A percentile compares a stretch with the other conserved stretches of the same genome.
Conservation (phyloP, 2,888 invertebrate species). For the Cheilosia grossa region DNA sequence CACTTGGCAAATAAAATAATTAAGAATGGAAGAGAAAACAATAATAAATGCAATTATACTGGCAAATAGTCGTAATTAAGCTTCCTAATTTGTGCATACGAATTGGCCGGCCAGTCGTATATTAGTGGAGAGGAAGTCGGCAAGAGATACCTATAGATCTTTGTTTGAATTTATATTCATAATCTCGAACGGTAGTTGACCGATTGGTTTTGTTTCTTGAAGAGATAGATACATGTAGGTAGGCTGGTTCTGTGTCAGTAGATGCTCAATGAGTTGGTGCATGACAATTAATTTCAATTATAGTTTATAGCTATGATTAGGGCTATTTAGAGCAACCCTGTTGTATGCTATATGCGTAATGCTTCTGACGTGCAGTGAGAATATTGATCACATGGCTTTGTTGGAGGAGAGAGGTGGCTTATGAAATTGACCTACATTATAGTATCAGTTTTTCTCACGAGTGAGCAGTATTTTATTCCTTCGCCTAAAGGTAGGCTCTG, state of each 20-base stretch:
- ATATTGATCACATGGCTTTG: not conserved
- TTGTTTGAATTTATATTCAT: slow-evolving; percentile 3
- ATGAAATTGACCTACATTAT: too few species aligned
- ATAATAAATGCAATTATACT: slow-evolving; percentile 70
- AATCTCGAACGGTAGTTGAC: slow-evolving; percentile 10
- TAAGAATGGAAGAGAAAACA: slow-evolving; percentile 57
- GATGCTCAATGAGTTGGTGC: slow-evolving; percentile 42
- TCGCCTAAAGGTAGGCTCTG: too few species aligned
- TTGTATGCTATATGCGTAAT: slow-evolving; percentile 7
- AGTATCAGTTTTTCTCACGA: too few species aligned
- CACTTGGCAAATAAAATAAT: slow-evolving; percentile 66
- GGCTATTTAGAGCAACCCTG: slow-evolving; percentile 6
- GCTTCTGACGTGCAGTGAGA: not conserved
- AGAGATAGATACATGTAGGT: not conserved
- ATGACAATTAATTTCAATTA: slow-evolving; percentile 60
- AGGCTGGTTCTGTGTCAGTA: slow-evolving; percentile 14
- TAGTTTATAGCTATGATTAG: slow-evolving; percentile 41
- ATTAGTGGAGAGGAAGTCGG: slow-evolving; percentile 18
- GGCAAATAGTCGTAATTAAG: slow-evolving; percentile 69
- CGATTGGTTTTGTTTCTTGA: slow-evolving; percentile 52
- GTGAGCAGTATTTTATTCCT: too few species aligned
- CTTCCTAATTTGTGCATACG: slow-evolving; percentile 68
- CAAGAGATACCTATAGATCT: slow-evolving; percentile 4
- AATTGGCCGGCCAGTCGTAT: slow-evolving; percentile 44
- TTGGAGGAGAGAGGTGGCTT: not conserved